Conservation (phyloP, 1,140 invertebrate genomes). For the Helicoverpa zea region DNA sequence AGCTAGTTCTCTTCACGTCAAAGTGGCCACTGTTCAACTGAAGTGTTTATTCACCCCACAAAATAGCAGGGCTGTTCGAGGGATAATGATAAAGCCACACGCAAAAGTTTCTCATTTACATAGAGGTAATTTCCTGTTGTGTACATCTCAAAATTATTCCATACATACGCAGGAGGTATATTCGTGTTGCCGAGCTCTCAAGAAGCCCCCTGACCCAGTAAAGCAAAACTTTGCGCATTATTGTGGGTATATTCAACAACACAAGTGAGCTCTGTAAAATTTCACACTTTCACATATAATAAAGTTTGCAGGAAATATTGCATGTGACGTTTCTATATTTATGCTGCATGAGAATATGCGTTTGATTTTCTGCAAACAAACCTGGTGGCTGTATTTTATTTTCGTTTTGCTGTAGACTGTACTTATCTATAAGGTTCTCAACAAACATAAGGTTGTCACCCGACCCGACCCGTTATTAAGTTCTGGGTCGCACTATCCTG, state of each 20-base stretch:
- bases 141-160: constrained; percentile 52
- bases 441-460: constrained; percentile 39
- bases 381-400: constrained; percentile 1
- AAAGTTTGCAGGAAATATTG: constrained; percentile 35
- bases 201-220: constrained; percentile 49
- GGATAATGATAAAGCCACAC: constrained; percentile 42
- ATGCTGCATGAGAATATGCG: constrained; percentile 10
- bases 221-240: constrained; percentile 54
- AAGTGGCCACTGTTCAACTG: constrained; percentile 18
- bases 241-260: constrained; percentile 50
- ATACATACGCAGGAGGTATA: constrained; percentile 47
- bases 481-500: constrained; percentile 21
- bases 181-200: constrained; percentile 31
- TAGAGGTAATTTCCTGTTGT: constrained; percentile 55
- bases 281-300: constrained; percentile 45
- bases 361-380: constrained; percentile 10
- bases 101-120: constrained; percentile 49
- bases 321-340: constrained; percentile 34
- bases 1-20: constrained; percentile 10
- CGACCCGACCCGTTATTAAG: constrained; percentile 45
- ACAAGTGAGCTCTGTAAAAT: constrained; percentile 48
- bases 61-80: constrained; percentile 12
- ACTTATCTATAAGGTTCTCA: constrained; percentile 14
- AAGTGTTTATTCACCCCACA: constrained; percentile 6
- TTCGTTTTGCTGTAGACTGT: constrained; percentile 29